A percentile compares a stretch with the other conserved stretches of the same genome.
These are phyloP conservation scores for Thecocarcelia acutangulata DNA, from an alignment of 2,888 invertebrate genomes.

Conservation along the genomic window DNA sequence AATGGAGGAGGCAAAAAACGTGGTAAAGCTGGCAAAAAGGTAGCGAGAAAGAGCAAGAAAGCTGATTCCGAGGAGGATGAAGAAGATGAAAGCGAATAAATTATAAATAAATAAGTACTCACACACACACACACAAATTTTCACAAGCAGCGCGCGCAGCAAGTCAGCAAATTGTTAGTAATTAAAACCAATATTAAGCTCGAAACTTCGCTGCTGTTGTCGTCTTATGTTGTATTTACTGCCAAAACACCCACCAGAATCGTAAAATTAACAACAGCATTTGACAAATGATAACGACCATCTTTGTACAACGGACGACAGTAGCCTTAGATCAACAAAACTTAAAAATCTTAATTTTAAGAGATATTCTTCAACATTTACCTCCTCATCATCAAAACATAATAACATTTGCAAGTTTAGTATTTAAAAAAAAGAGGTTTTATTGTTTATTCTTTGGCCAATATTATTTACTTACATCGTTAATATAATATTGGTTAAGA, in stretches of 20 bases:
- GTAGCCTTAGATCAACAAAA: conserved; percentile 3
- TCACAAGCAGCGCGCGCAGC: conserved; percentile 50
- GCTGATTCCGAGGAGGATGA: conserved; percentile 85
- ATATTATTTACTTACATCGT: conserved; percentile 39
- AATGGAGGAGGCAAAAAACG: conserved; percentile 82
- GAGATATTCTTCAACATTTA: conserved; percentile 51
- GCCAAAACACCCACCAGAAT: conserved; percentile 58
- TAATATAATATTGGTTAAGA: conserved; percentile 32
- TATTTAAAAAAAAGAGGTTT: conserved; percentile 45
- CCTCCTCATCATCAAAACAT: conserved; percentile 10
- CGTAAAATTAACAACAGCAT: conserved; percentile 43
- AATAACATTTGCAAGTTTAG: conserved; percentile 49
- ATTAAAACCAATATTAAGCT: neutral
- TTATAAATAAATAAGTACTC: conserved; percentile 44
- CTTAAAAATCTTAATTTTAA: conserved; percentile 53
- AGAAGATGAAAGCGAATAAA: conserved; percentile 86
- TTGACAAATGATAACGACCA: neutral
- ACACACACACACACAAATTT: conserved; percentile 35
- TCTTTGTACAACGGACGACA: conserved; percentile 18
- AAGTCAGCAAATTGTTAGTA: conserved; percentile 46
- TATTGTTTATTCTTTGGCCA: conserved; percentile 52
- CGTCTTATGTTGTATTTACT: conserved; percentile 50
- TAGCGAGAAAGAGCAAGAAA: conserved; percentile 83
- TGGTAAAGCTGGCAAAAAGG: conserved; percentile 81
- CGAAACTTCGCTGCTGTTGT: conserved; percentile 39